Percentiles rank a stretch among this genome's conserved stretches.
phyloP scores from a whole-genome alignment of 2,888 invertebrate genomes.

The Embidobia sp. region DNA sequence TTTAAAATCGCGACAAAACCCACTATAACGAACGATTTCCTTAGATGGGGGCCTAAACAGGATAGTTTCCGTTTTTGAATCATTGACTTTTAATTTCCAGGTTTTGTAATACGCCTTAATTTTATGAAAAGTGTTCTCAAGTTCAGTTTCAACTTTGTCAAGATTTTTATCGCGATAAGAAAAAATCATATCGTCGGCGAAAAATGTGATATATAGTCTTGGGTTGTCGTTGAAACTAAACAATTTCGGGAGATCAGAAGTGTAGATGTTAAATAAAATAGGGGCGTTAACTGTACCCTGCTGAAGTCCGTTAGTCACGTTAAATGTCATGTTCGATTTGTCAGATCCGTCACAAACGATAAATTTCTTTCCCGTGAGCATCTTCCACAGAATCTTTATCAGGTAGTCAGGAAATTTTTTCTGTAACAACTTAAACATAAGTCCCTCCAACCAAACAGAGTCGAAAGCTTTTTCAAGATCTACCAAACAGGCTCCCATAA shows the following conservation, averaged over 20 bases:
- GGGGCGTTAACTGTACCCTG: too few relatives aligned
- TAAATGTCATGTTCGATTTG: background rate
- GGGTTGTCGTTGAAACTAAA: too few relatives aligned
- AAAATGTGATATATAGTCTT: too few relatives aligned
- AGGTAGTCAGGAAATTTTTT: background rate
- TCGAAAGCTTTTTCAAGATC: constrained; percentile 26
- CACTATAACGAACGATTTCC: too few relatives aligned
- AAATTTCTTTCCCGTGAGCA: background rate
- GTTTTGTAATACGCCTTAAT: background rate
- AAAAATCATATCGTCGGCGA: too few relatives aligned
- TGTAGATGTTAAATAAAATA: too few relatives aligned
- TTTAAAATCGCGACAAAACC: too few relatives aligned
- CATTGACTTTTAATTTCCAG: constrained; percentile 15
- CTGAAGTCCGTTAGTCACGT: too few relatives aligned
- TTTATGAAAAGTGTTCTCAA: background rate
- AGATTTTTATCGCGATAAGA: too few relatives aligned
- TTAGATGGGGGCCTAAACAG: background rate
- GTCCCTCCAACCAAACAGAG: constrained; percentile 16
- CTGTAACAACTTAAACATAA: constrained; percentile 21
- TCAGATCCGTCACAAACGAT: background rate
- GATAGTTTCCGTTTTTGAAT: background rate
- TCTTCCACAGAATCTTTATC: background rate
- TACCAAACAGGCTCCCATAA: background rate
- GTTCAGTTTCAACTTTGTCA: background rate
- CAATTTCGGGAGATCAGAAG: too few relatives aligned